These are phyloP conservation scores for Balanococcus diminutus DNA, from an alignment of 2,888 invertebrate species.

Conservation along the genomic window DNA sequence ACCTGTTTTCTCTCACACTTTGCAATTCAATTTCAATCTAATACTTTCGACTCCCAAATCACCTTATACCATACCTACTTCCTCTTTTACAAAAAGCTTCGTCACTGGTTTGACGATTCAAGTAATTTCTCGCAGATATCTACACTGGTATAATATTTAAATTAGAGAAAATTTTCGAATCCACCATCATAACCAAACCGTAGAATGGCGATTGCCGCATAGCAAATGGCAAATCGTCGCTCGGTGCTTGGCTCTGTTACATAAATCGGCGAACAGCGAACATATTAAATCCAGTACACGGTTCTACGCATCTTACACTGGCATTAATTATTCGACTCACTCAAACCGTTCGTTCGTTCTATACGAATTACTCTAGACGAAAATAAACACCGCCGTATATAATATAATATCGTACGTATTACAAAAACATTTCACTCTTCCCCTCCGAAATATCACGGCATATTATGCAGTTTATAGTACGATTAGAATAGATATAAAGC, in stretches of 20 bases:
- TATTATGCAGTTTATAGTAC: too few relatives aligned
- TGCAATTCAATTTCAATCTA: too few relatives aligned
- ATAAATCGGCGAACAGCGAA: background rate
- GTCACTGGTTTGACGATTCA: background rate
- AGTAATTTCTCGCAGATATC: background rate
- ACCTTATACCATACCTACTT: background rate
- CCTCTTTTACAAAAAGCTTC: background rate
- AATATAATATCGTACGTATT: background rate
- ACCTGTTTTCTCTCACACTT: too few relatives aligned
- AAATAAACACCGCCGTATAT: background rate
- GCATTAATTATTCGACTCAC: background rate
- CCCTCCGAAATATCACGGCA: background rate
- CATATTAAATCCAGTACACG: background rate
- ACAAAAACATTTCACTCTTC: background rate
- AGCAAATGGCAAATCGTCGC: background rate
- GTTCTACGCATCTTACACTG: background rate
- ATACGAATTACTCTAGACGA: background rate
- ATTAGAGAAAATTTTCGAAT: background rate
- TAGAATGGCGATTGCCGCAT: background rate
- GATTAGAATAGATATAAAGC: too few relatives aligned
- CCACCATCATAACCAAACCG: background rate
- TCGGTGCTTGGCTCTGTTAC: background rate
- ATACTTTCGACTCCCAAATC: background rate
- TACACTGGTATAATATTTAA: background rate
- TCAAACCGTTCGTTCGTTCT: background rate